These are phyloP conservation scores for Germaria angustata DNA, from an alignment of 2,888 invertebrate species.

Conservation along the genomic window DNA sequence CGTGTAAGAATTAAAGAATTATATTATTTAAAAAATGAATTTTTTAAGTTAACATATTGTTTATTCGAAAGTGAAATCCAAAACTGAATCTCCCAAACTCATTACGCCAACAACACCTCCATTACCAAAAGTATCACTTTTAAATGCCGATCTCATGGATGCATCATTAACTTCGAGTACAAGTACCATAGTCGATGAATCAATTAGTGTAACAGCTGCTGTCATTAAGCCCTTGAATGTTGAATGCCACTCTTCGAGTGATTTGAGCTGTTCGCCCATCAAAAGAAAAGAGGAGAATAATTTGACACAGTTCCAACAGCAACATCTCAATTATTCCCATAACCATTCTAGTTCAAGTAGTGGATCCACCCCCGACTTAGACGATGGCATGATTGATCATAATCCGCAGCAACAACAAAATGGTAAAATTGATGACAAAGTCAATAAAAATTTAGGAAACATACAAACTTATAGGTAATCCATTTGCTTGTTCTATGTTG, in stretches of 20 bases:
- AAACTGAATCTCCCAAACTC: conserved; percentile 73
- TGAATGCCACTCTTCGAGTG: conserved; percentile 44
- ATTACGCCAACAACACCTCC: conserved; percentile 72
- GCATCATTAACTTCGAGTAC: conserved; percentile 76
- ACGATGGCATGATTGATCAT: conserved; percentile 75
- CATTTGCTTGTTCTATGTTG: not conserved
- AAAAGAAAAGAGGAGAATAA: conserved; percentile 66
- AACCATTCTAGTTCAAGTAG: conserved; percentile 74
- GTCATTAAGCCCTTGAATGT: conserved; percentile 67
- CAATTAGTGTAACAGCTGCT: conserved; percentile 68
- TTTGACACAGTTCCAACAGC: conserved; percentile 41
- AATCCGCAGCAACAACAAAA: conserved; percentile 70
- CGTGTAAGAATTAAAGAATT: conserved; percentile 71
- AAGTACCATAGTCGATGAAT: conserved; percentile 77
- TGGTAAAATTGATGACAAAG: conserved; percentile 74
- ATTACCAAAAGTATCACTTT: conserved; percentile 61
- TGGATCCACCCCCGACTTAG: conserved; percentile 78
- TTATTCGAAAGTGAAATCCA: conserved; percentile 67
- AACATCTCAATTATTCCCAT: conserved; percentile 54
- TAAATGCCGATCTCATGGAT: conserved; percentile 75
- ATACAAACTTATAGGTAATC: conserved; percentile 79
- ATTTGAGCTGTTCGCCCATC: conserved; percentile 69
- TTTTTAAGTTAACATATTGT: not conserved
- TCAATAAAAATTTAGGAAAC: conserved; percentile 77
- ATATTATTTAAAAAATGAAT: not conserved